These are phyloP conservation scores for Colaptes auratus DNA, from an alignment of 2,113 vertebrate species.

Conservation along the genomic window DNA sequence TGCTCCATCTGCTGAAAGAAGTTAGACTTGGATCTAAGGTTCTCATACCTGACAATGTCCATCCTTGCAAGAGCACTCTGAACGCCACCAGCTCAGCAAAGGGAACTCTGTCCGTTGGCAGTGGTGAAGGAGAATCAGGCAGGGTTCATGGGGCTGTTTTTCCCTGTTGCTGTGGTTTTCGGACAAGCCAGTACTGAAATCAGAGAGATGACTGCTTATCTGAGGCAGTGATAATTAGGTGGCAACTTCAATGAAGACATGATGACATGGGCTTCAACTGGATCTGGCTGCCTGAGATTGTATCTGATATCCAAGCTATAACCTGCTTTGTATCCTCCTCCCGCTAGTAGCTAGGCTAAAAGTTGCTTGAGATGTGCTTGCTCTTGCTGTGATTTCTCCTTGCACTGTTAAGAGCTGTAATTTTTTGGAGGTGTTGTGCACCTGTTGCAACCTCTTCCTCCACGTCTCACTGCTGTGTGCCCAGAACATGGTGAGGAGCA, in stretches of 20 bases:
- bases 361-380: neutral
- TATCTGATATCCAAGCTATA: neutral
- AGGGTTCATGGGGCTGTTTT: neutral
- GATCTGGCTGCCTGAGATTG: neutral
- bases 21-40: neutral
- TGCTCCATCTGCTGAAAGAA: neutral
- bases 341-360: neutral
- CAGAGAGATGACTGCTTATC: neutral
- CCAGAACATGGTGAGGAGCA: neutral
- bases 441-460: neutral
- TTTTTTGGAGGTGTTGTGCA: neutral
- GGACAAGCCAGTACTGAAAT: neutral
- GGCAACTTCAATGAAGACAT: neutral
- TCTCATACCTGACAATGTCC: neutral
- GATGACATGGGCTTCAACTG: neutral
- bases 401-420: fast-evolving
- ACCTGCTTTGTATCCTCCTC: neutral
- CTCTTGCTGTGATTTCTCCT: neutral
- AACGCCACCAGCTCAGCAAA: neutral
- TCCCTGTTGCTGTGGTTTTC: neutral
- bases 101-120: neutral
- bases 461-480: neutral
- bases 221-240: neutral
- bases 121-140: neutral
- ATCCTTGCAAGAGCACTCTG: neutral